phyloP scores from a whole-genome alignment of 2,113 vertebrate species.

The Nothobranchius kuhntae region DNA sequence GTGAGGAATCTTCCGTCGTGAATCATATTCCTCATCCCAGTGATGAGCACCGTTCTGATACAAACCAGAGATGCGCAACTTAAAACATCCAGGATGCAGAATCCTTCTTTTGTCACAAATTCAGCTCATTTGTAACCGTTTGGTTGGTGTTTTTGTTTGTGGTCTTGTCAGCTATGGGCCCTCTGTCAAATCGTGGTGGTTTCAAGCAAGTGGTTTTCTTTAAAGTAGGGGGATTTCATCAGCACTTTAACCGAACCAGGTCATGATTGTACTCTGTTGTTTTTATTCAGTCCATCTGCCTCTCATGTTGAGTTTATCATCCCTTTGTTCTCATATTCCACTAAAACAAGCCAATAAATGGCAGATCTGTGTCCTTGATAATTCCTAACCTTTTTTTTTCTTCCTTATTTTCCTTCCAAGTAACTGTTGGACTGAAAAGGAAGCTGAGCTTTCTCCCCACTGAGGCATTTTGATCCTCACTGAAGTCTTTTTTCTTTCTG shows the following conservation, averaged over 20 bases:
- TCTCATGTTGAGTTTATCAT: slow-evolving; percentile 36
- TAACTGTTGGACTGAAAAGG: slow-evolving; percentile 45
- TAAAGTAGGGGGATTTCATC: slow-evolving; percentile 25
- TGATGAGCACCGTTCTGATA: slow-evolving; percentile 31
- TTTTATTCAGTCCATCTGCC: slow-evolving; percentile 21
- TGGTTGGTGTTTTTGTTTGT: slow-evolving; percentile 23
- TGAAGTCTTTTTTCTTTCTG: slow-evolving; percentile 53
- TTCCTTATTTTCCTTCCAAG: slow-evolving; percentile 42
- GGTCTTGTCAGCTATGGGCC: slow-evolving; percentile 12
- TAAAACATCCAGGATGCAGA: slow-evolving; percentile 31
- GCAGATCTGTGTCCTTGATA: slow-evolving; percentile 35
- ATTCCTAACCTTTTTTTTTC: slow-evolving; percentile 20
- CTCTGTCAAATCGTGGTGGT: slow-evolving; percentile 27
- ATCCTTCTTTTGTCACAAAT: slow-evolving; percentile 34
- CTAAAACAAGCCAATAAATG: slow-evolving; percentile 38
- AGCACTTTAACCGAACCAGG: slow-evolving; percentile 30
- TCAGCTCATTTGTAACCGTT: slow-evolving; percentile 27
- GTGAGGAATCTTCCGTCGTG: slow-evolving; percentile 35
- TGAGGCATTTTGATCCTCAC: slow-evolving; percentile 61
- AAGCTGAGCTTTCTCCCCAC: slow-evolving; percentile 65
- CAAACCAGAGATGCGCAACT: slow-evolving; percentile 28
- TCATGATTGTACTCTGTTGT: slow-evolving; percentile 10
- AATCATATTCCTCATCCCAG: slow-evolving; percentile 22
- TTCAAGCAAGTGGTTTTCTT: slow-evolving; percentile 40
- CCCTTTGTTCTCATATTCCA: slow-evolving; percentile 32